Evolutionary conservation across 2,113 vertebrate species (phyloP), one percentile per base, ranked within the genome.

Genomic region (Aplodontia rufa): DNA sequence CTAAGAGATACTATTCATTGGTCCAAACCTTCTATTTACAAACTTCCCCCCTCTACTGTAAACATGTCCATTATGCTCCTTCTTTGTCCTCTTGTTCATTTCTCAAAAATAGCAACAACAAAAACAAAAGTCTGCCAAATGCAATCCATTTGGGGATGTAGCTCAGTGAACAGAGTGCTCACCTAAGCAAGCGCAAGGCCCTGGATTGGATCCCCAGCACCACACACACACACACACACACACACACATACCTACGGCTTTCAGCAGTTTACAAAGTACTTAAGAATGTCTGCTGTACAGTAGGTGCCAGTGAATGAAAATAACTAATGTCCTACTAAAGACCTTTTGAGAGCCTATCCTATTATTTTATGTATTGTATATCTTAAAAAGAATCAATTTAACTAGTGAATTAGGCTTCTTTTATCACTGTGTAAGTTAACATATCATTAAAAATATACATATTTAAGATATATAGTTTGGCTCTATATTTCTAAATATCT

Each of bases 401-500:
- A 71, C 49, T 71, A n/a, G 49, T 76, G 13, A 72, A 24, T 35
- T 66, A 75, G 47, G 68, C 20, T n/a, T 55, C 32, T 68, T 92
- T 66, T 86, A 49, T 47, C 26, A 22, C 69, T 47, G 9, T 0
- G 1, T 55, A 64, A 75, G 28, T 69, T 76, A 86, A 42, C 17
- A 35, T 79, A 40, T 49, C 58, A 60, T 53, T 94, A 42, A 1
- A 32, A 16, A 55, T 84, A 71, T 32, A 58, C n/a, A 58, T 26
- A 58, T 58, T 58, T 58, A 26, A 58, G 24, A 58, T 58, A 26
- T 58, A 58, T 82, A 16, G 79, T 84, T 71, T 40, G 35, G 2
- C 49, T 90, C 35, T 92, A 5, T 81, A 42, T 58, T 92, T 87
- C n/a, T 83, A 93, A 85, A 58, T 71, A 58, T 19, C 19, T 91